These are phyloP conservation scores for Tipula lateralis DNA, from an alignment of 2,888 invertebrate species.

Conservation along the genomic window DNA sequence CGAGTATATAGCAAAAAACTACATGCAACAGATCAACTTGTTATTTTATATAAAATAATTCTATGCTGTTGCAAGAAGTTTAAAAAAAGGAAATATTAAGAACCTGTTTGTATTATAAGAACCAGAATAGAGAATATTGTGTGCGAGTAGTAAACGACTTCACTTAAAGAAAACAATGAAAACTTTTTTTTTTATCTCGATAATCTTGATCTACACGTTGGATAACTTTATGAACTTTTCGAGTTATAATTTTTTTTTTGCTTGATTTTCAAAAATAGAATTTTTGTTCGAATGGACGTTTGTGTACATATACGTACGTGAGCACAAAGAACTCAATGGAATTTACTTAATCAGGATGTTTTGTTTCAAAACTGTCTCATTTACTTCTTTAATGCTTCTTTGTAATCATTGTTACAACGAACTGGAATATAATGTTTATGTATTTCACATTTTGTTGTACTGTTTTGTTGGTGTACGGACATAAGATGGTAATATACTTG, in stretches of 20 bases:
- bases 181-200: background rate
- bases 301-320: background rate
- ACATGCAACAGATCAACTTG: background rate
- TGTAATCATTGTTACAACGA: background rate
- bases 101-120: background rate
- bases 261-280: background rate
- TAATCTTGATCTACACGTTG: background rate
- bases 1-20: background rate
- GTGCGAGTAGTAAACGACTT: background rate
- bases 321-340: background rate
- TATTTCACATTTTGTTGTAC: too few relatives aligned
- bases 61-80: background rate
- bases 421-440: background rate
- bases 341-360: background rate
- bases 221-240: background rate
- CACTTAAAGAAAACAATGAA: background rate
- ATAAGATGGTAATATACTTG: background rate
- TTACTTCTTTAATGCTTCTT: background rate
- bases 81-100: background rate
- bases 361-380: background rate
- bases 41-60: background rate
- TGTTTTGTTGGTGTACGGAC: background rate
- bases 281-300: background rate
- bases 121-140: background rate
- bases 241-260: background rate